Percentiles rank a stretch among this genome's conserved stretches.
Conservation (phyloP, 1,140 invertebrate species). For the Anastatus disparis region DNA sequence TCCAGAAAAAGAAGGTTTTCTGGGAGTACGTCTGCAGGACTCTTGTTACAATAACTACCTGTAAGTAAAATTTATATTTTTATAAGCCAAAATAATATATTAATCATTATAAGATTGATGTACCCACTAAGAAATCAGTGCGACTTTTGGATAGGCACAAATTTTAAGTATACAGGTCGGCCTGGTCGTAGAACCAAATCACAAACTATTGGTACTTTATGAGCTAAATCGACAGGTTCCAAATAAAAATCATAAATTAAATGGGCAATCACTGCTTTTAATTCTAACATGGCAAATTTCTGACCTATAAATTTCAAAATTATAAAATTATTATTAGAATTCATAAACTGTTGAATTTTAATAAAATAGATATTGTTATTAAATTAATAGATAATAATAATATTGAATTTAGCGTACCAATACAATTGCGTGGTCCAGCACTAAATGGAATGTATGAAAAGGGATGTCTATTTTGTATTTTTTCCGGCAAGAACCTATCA, state of each 20-base stretch:
- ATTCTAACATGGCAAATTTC: slow-evolving; percentile 83
- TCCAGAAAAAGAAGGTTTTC: slow-evolving; percentile 65
- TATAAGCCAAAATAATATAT: not conserved
- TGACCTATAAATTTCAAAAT: slow-evolving; percentile 68
- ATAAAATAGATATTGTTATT: not conserved
- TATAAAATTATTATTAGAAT: slow-evolving; percentile 9
- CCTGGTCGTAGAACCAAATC: slow-evolving; percentile 54
- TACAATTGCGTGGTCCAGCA: slow-evolving; percentile 78
- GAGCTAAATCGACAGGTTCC: slow-evolving; percentile 55
- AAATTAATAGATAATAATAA: not conserved
- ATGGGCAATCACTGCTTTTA: slow-evolving; percentile 75
- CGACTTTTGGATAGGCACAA: not conserved
- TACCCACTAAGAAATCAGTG: not conserved
- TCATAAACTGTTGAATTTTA: not conserved
- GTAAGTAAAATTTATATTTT: slow-evolving; percentile 68
- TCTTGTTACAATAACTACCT: slow-evolving; percentile 76
- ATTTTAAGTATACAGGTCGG: slow-evolving; percentile 26
- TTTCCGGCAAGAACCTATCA: slow-evolving; percentile 75
- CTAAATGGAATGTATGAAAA: slow-evolving; percentile 77
- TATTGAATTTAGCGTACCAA: slow-evolving; percentile 67
- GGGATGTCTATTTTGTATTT: slow-evolving; percentile 61
- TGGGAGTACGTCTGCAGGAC: slow-evolving; percentile 76
- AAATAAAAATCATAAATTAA: slow-evolving; percentile 74
- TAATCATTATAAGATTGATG: not conserved
- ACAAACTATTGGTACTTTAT: slow-evolving; percentile 42